Conservation (phyloP, 2,888 invertebrate species). For the Crossocerus cetratus region DNA sequence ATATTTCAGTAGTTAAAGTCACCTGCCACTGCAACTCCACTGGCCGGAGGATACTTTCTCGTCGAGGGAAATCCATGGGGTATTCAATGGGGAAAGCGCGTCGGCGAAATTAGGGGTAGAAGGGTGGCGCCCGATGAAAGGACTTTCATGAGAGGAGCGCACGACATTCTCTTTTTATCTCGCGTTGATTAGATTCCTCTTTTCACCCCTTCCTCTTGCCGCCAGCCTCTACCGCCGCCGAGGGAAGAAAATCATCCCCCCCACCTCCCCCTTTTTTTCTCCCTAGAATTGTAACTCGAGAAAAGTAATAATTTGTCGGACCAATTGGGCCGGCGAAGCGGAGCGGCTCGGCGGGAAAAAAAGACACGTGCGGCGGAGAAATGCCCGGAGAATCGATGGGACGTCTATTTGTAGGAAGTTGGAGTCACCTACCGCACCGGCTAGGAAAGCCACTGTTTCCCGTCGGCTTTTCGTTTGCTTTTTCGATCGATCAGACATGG, state of each 20-base stretch:
- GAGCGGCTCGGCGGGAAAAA: not conserved
- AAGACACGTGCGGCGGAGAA: not conserved
- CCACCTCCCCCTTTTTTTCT: too few species aligned
- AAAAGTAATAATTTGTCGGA: constrained; percentile 15
- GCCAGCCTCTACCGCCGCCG: not conserved
- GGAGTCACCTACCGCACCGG: constrained; percentile 2
- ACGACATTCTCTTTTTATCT: constrained; percentile 1
- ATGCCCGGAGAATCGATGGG: constrained; percentile 24
- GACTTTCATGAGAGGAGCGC: not conserved
- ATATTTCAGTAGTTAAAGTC: too few species aligned
- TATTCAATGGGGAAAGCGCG: too few species aligned
- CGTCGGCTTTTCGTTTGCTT: not conserved
- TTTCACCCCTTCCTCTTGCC: not conserved
- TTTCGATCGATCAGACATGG: not conserved
- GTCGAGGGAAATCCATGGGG: too few species aligned
- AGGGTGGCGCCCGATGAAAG: not conserved
- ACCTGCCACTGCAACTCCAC: too few species aligned
- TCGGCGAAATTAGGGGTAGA: not conserved
- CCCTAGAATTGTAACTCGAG: not conserved
- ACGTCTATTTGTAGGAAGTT: constrained; percentile 33
- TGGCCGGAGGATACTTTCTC: too few species aligned
- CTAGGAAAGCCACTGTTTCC: constrained; percentile 10
- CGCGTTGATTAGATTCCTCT: not conserved
- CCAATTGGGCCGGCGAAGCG: not conserved
- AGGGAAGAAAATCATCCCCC: not conserved